Evolutionary conservation across 2,113 vertebrate species (phyloP).

Genomic region (Poeciliopsis occidentalis): DNA sequence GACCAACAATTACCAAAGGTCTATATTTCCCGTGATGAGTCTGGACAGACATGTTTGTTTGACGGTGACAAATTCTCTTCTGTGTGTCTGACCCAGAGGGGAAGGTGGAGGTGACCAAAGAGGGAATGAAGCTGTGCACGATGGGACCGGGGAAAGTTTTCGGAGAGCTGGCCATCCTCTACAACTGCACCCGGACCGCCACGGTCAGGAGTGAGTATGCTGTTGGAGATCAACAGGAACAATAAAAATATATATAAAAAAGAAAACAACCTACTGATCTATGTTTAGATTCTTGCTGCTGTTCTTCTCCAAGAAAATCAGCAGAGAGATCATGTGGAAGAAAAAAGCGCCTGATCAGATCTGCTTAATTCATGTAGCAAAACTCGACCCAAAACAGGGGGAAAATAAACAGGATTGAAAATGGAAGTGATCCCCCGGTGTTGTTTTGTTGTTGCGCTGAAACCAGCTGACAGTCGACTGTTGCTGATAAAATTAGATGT

Average conservation of each 20-base stretch:
- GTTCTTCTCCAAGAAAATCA: neutral
- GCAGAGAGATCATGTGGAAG: neutral
- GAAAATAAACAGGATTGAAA: neutral
- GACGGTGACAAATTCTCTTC: neutral
- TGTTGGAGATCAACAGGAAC: neutral
- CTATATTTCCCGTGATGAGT: conserved; percentile 10
- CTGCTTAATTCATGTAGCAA: neutral
- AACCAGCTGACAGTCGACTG: neutral
- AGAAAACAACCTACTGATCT: neutral
- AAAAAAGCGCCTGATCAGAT: neutral
- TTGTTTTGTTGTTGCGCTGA: neutral
- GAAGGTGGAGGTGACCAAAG: conserved; percentile 96
- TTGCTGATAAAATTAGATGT: neutral
- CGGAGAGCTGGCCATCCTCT: conserved; percentile 94
- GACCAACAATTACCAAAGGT: neutral
- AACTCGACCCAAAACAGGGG: neutral
- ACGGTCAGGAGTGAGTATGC: conserved; percentile 91
- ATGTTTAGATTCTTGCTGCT: neutral
- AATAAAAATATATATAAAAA: neutral
- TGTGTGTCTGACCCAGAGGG: conserved; percentile 82
- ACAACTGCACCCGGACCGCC: conserved; percentile 95
- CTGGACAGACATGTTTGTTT: neutral
- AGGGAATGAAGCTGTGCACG: conserved; percentile 92
- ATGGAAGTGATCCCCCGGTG: neutral
- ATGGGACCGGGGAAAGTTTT: conserved; percentile 98